phyloP scores from a whole-genome alignment of 2,888 invertebrate species.

The Pasiphila rectangulata region DNA sequence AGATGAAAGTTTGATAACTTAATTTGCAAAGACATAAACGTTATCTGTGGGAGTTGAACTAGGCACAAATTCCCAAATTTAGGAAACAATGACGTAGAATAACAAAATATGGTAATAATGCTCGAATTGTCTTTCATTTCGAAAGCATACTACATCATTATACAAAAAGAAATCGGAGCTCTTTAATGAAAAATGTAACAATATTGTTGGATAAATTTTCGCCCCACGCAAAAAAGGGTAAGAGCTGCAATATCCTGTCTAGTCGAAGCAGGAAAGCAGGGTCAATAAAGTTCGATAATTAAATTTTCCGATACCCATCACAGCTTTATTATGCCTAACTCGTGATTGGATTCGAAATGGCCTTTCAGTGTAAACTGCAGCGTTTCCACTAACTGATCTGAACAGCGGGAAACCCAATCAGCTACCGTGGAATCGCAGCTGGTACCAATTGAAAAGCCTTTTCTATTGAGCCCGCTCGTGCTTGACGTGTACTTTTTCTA shows the following conservation, averaged over 20 bases:
- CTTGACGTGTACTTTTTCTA: conserved; percentile 33
- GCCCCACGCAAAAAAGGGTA: conserved; percentile 22
- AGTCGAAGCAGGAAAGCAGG: conserved; percentile 40
- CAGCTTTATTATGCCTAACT: conserved; percentile 31
- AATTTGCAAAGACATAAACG: conserved; percentile 35
- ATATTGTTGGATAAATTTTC: conserved; percentile 1
- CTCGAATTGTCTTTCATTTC: conserved; percentile 37
- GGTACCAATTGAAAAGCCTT: conserved; percentile 46
- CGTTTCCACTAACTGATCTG: conserved; percentile 41
- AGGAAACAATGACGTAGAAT: conserved; percentile 35
- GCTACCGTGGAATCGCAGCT: conserved; percentile 49
- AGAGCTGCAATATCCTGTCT: conserved; percentile 52
- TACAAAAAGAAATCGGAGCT: conserved; percentile 11
- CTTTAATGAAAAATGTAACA: background rate
- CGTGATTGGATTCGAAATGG: conserved; percentile 44
- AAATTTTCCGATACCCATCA: conserved; percentile 43
- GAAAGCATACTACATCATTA: conserved; percentile 42
- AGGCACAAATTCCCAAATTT: conserved; percentile 31
- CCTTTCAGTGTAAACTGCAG: conserved; percentile 27
- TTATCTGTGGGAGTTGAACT: conserved; percentile 42
- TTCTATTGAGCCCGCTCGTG: conserved; percentile 46
- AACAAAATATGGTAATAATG: conserved; percentile 32
- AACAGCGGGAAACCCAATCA: conserved; percentile 53
- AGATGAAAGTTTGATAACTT: conserved; percentile 40
- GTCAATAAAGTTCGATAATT: conserved; percentile 42